Evolutionary conservation across 2,888 invertebrate genomes (phyloP).

Genomic region (Alviniconcha strummeri): DNA sequence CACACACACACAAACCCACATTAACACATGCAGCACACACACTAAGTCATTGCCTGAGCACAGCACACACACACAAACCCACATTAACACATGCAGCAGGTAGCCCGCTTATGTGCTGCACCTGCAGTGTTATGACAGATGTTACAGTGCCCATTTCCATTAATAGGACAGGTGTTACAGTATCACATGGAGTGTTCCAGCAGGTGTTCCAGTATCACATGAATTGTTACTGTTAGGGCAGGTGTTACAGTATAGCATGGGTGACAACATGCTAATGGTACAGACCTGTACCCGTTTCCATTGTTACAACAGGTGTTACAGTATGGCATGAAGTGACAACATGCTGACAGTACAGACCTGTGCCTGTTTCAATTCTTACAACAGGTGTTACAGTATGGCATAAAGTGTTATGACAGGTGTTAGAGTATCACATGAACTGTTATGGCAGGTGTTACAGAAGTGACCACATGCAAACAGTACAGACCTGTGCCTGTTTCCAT

Average conservation of each 20-base stretch:
- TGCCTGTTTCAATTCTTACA: too few species aligned
- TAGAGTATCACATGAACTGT: too few species aligned
- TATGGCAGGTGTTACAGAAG: too few species aligned
- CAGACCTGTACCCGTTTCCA: too few species aligned
- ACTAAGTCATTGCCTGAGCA: conserved; percentile 95
- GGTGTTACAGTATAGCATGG: too few species aligned
- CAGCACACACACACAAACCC: neutral
- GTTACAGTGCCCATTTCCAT: conserved; percentile 68
- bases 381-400: too few species aligned
- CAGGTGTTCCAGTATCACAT: conserved; percentile 72
- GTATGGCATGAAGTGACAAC: too few species aligned
- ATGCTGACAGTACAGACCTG: conserved; percentile 76
- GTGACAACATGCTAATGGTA: too few species aligned
- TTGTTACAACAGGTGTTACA: too few species aligned
- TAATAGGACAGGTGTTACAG: conserved; percentile 85
- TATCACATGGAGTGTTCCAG: conserved; percentile 93
- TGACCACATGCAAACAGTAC: neutral
- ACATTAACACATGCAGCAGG: conserved; percentile 73
- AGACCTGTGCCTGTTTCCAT: conserved; percentile 76
- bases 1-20: neutral
- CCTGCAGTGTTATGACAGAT: too few species aligned
- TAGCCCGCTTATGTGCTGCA: too few species aligned
- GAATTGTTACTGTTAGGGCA: conserved; percentile 98
- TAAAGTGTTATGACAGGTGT: too few species aligned
- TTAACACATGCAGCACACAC: conserved; percentile 93